These are phyloP conservation scores for Cantharis nigra DNA, from an alignment of 2,888 invertebrate species.

Conservation along the genomic window DNA sequence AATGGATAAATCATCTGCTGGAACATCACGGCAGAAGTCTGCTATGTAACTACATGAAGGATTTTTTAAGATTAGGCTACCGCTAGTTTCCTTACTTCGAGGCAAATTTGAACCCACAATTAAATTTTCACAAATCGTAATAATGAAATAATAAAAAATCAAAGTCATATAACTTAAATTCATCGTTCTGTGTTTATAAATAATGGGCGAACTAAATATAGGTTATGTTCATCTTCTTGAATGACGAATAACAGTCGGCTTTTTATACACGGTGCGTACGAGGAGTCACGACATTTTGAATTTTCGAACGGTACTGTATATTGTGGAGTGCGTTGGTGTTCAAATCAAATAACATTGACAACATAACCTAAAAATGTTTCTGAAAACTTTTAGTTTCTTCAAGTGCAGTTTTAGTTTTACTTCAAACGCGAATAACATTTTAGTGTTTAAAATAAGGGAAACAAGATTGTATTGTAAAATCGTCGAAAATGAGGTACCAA, in stretches of 20 bases:
- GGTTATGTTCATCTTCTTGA: background rate
- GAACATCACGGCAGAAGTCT: constrained; percentile 2
- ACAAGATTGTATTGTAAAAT: background rate
- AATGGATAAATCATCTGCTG: constrained; percentile 61
- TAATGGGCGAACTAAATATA: background rate
- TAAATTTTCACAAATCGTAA: background rate
- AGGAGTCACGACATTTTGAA: background rate
- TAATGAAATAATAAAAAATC: background rate
- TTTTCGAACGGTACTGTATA: no score
- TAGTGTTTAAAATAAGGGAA: background rate
- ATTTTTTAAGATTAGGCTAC: background rate
- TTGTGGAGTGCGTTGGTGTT: no score
- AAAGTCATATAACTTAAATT: background rate
- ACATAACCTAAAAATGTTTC: background rate
- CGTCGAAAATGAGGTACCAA: background rate
- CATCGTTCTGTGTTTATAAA: background rate
- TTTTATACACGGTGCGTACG: background rate
- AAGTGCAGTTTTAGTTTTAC: background rate
- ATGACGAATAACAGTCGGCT: background rate
- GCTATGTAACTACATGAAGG: background rate
- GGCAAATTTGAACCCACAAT: background rate
- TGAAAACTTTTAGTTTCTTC: background rate
- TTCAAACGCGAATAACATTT: background rate
- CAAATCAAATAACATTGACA: no score
- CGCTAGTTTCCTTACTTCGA: background rate